A percentile compares a stretch with the other conserved stretches of the same genome.
These are phyloP conservation scores for Tribolium castaneum DNA, from an alignment of 1,140 invertebrate genomes.

Conservation along the genomic window DNA sequence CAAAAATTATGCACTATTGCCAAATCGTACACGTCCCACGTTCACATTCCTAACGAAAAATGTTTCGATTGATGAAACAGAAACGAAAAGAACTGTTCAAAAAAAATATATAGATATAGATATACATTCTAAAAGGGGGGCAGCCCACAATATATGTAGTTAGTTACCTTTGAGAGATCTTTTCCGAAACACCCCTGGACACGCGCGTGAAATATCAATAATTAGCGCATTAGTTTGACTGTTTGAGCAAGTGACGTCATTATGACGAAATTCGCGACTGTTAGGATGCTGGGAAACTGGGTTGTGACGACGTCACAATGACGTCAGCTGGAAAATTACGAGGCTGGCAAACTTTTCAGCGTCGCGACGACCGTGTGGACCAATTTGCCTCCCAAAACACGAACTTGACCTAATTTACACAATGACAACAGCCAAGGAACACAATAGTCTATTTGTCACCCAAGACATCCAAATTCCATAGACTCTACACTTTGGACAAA, in stretches of 20 bases:
- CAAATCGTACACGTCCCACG: constrained; percentile 55
- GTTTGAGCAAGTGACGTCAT: constrained; percentile 47
- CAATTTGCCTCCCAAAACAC: background rate
- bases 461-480: no score
- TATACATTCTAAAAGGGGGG: constrained; percentile 63
- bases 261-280: constrained; percentile 36
- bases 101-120: constrained; percentile 50
- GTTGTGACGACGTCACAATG: constrained; percentile 51
- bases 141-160: constrained; percentile 64
- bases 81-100: constrained; percentile 43
- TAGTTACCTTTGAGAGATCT: constrained; percentile 89
- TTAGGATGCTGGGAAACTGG: constrained; percentile 29
- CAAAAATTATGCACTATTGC: background rate
- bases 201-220: constrained; percentile 65
- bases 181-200: constrained; percentile 90
- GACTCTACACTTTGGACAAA: background rate
- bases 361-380: constrained; percentile 18
- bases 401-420: background rate
- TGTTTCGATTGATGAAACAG: constrained; percentile 52
- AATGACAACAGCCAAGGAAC: background rate
- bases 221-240: constrained; percentile 68
- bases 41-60: constrained; percentile 58
- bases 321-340: constrained; percentile 56
- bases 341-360: constrained; percentile 63
- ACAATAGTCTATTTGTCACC: background rate